phyloP scores from a whole-genome alignment of 2,797 vertebrate species.

The Artibeus jamaicensis region DNA sequence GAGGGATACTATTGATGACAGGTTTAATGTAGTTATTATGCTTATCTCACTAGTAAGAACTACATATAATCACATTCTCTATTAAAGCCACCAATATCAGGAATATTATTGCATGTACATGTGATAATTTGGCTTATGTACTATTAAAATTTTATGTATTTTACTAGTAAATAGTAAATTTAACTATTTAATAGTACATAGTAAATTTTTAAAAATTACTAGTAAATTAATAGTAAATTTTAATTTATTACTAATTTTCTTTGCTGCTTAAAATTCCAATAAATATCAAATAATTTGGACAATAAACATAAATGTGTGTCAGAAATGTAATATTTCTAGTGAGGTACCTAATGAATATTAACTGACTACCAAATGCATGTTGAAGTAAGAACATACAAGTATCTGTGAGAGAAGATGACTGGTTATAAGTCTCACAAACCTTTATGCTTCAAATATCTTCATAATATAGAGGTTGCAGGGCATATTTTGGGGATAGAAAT shows the following conservation, averaged over 20 bases:
- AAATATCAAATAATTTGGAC: not conserved
- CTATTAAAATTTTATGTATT: not conserved
- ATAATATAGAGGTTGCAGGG: not conserved
- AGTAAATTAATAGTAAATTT: too few species aligned
- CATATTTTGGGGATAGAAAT: not conserved
- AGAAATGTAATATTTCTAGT: not conserved
- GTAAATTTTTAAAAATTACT: too few species aligned
- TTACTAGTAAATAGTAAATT: too few species aligned
- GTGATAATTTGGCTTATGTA: not conserved
- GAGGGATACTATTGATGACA: not conserved
- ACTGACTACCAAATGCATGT: not conserved
- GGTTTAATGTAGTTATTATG: not conserved
- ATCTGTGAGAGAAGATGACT: not conserved
- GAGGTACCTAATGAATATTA: not conserved
- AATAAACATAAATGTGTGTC: not conserved
- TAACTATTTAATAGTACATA: too few species aligned
- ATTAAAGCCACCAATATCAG: not conserved
- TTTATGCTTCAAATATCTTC: not conserved
- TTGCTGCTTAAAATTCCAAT: not conserved
- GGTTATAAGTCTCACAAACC: not conserved
- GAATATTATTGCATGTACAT: not conserved
- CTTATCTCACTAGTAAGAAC: not conserved
- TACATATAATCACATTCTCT: not conserved
- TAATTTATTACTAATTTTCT: not conserved
- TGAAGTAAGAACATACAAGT: not conserved